Percentiles rank a stretch among this genome's conserved stretches.
Evolutionary conservation across 1,140 invertebrate species (phyloP).

Genomic region (Diprion similis): DNA sequence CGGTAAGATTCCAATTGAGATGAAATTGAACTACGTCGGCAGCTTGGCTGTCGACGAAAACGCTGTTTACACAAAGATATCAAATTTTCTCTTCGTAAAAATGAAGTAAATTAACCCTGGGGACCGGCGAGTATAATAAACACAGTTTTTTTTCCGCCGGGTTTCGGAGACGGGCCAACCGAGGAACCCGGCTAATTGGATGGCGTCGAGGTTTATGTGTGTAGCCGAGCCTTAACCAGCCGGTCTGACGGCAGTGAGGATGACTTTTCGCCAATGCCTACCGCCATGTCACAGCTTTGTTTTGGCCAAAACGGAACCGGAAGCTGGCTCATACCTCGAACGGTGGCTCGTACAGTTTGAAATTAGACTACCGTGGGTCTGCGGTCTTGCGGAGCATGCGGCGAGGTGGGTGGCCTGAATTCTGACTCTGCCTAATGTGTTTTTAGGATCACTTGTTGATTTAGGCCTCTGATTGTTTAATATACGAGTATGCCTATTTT

Average conservation of each 20-base stretch:
- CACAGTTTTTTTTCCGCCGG: background rate
- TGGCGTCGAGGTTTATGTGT: background rate
- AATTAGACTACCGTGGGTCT: slow-evolving; percentile 31
- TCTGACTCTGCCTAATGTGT: slow-evolving; percentile 29
- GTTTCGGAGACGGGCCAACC: background rate
- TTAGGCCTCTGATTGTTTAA: slow-evolving; percentile 44
- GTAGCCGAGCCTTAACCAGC: background rate
- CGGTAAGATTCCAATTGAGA: background rate
- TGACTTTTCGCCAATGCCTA: background rate
- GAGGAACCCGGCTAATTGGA: background rate
- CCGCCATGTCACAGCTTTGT: background rate
- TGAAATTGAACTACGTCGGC: background rate
- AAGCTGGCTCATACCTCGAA: background rate
- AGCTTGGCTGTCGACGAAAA: background rate
- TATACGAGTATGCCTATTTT: slow-evolving; percentile 38
- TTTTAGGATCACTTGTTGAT: slow-evolving; percentile 34
- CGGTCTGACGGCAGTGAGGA: background rate
- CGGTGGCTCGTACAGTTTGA: slow-evolving; percentile 25
- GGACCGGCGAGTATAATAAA: background rate
- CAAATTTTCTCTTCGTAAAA: slow-evolving; percentile 11
- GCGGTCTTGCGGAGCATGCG: slow-evolving; percentile 9
- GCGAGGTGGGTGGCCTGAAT: slow-evolving; percentile 38
- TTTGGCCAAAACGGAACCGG: slow-evolving; percentile 2
- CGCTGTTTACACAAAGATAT: slow-evolving; percentile 9
- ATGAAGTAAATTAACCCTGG: background rate